Evolutionary conservation across 2,797 vertebrate species (phyloP), one percentile per base, ranked within the genome.

Genomic region (Paguma larvata): DNA sequence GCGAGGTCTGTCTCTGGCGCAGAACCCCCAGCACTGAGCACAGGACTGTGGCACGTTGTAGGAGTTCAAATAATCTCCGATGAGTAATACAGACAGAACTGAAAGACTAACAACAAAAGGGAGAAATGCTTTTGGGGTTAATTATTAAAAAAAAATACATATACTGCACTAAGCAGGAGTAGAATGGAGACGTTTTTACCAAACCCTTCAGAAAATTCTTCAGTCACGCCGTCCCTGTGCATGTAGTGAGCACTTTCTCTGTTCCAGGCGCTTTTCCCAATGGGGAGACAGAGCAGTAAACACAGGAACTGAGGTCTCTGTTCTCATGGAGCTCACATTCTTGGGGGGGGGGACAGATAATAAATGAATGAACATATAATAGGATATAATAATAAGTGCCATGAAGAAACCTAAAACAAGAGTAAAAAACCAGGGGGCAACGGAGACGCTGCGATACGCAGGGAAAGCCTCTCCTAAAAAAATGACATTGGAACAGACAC

Each of bases 401-500:
- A 14, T 0, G 68, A 38, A 38, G 82, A 25, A 67, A 48, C 62
- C 51, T 2, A 30, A 90, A 82, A 78, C 5, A 5, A 6, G 16
- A 85, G 23, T 13, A 44, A 63, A 82, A 21, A 30, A 59, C 10
- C 3, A 38, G 10, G 27, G n/a, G 46, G 21, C 21, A 63, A 8
- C 14, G 23, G 65, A 92, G 65, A 68, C n/a, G 65, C 65, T 48
- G 44, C 38, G 90, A 34, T 13, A 75, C 48, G 77, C 11, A 56
- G 53, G 21, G 53, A 77, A 67, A 70, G 13, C 63, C 48, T 73
- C 62, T 82, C 48, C 9, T 27, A 46, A 18, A 67, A 80, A 91
- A 65, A 51, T 56, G 91, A 48, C 70, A 75, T 93, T 89, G 11
- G 70, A 96, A 44, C 85, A 25, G 90, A 93, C 53, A 79, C 68